These are phyloP conservation scores for Pipistrellus nathusii DNA, from an alignment of 2,797 vertebrate genomes.

Conservation along the genomic window DNA sequence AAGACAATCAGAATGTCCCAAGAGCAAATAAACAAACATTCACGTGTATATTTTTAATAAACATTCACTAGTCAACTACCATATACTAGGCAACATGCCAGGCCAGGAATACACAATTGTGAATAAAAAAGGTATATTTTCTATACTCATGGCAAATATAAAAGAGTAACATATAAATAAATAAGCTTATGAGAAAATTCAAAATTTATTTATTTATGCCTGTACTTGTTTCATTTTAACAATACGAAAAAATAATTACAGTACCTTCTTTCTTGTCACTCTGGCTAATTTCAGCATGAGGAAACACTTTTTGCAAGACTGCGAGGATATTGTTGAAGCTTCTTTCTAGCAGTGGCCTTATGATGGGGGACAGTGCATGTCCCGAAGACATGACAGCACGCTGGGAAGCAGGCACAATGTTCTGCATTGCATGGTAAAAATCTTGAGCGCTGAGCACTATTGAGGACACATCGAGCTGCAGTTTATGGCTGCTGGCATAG, in stretches of 20 bases:
- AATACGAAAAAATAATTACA: constrained; percentile 34
- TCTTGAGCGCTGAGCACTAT: constrained; percentile 96
- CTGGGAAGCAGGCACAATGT: constrained; percentile 97
- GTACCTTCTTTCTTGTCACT: constrained; percentile 93
- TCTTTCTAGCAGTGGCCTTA: constrained; percentile 94
- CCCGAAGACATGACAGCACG: constrained; percentile 95
- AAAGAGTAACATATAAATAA: constrained; percentile 50
- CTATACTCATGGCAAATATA: constrained; percentile 18
- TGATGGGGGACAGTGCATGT: constrained; percentile 93
- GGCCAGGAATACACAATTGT: background rate
- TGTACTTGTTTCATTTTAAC: constrained; percentile 49
- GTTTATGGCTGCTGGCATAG: constrained; percentile 96
- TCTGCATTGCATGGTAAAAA: constrained; percentile 96
- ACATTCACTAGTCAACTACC: constrained; percentile 52
- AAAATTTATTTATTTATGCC: background rate
- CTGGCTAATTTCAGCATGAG: constrained; percentile 95
- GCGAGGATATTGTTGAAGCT: constrained; percentile 92
- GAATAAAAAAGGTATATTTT: constrained; percentile 54
- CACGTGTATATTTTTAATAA: background rate
- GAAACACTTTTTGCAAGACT: constrained; percentile 96
- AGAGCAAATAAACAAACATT: constrained; percentile 22
- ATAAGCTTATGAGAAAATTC: constrained; percentile 42
- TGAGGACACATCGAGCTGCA: constrained; percentile 95
- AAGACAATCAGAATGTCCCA: background rate
- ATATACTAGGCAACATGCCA: background rate